Evolutionary conservation across 2,113 vertebrate species (phyloP).

Genomic region (Chloroceryle aenea): DNA sequence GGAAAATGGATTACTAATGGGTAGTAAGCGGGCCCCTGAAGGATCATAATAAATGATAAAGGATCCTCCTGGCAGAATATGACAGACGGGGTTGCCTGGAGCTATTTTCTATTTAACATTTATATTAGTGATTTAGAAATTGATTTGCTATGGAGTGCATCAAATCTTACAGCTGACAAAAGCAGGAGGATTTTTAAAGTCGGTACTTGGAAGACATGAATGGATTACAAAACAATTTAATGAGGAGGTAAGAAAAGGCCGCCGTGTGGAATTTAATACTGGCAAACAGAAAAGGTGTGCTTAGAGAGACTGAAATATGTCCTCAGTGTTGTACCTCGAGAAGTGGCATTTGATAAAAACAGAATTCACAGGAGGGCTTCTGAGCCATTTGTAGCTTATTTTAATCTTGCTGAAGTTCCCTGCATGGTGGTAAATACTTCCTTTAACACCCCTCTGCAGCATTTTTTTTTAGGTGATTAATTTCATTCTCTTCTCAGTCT

Average conservation of each 20-base stretch:
- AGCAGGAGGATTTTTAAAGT: not conserved
- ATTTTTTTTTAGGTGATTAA: not conserved
- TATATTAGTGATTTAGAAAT: constrained; percentile 59
- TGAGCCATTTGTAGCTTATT: not conserved
- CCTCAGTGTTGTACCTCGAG: not conserved
- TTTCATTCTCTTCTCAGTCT: not conserved
- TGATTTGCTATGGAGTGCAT: constrained; percentile 6
- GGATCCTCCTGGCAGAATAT: not conserved
- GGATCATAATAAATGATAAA: constrained; percentile 9
- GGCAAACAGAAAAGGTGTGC: not conserved
- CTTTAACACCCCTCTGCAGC: not conserved
- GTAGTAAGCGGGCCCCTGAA: not conserved
- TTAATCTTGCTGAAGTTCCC: not conserved
- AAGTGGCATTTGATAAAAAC: not conserved
- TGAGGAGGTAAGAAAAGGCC: not conserved
- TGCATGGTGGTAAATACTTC: not conserved
- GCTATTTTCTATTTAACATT: constrained; percentile 47
- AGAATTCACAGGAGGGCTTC: not conserved
- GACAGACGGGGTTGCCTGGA: not conserved
- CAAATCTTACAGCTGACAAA: constrained; percentile 37
- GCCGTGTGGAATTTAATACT: not conserved
- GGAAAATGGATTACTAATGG: constrained; percentile 1
- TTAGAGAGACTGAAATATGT: not conserved
- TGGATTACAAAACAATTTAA: not conserved
- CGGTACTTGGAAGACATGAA: not conserved